Evolutionary conservation across 2,797 vertebrate species (phyloP).

Genomic region (Cryptoprocta ferox): DNA sequence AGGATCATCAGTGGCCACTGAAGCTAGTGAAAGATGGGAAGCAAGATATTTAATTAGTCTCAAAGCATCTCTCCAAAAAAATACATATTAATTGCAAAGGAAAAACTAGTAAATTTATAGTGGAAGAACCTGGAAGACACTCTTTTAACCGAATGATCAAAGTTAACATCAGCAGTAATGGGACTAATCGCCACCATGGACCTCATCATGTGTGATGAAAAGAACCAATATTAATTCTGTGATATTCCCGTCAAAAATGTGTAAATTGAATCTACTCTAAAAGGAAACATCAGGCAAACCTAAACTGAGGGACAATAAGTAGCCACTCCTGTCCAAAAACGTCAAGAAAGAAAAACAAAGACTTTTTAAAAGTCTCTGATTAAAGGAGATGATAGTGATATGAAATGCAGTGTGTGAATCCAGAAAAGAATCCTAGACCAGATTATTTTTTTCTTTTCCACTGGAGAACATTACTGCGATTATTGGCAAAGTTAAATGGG

Average conservation of each 20-base stretch:
- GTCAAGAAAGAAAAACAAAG: neutral
- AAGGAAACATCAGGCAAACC: neutral
- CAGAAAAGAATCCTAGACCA: neutral
- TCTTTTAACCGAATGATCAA: constrained; percentile 7
- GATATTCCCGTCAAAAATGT: neutral
- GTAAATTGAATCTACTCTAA: constrained; percentile 24
- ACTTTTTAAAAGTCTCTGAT: neutral
- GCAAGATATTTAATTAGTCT: constrained; percentile 14
- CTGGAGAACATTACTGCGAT: neutral
- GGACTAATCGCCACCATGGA: neutral
- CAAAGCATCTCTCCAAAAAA: neutral
- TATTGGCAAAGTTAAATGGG: neutral
- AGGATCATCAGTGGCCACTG: neutral
- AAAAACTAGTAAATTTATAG: neutral
- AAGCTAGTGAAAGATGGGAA: neutral
- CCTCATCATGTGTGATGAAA: neutral
- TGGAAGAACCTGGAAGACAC: neutral
- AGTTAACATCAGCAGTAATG: neutral
- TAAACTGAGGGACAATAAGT: neutral
- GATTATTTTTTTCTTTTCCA: neutral
- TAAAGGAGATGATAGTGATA: neutral
- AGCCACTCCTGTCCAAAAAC: neutral
- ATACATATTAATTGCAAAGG: neutral
- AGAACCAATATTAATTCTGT: neutral
- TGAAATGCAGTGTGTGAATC: neutral